These are phyloP conservation scores for Mus spicilegus DNA, from an alignment of 2,113 vertebrate genomes.

Conservation along the genomic window DNA sequence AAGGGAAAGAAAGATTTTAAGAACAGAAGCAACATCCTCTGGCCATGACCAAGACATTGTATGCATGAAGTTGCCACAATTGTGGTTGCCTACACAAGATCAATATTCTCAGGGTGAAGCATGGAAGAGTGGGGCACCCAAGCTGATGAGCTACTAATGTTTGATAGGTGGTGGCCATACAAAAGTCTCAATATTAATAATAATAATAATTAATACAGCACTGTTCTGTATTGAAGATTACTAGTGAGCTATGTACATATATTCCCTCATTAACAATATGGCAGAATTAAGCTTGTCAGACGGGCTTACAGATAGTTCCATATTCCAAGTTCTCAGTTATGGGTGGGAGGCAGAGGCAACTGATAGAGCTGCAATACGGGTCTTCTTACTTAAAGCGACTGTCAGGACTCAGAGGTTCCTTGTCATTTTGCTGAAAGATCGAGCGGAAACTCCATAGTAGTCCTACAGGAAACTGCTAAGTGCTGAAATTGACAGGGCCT, in stretches of 20 bases:
- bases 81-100: neutral
- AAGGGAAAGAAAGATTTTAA: neutral
- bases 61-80: neutral
- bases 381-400: neutral
- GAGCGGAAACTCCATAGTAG: neutral
- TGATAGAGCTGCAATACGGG: neutral
- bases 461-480: neutral
- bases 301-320: neutral
- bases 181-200: neutral
- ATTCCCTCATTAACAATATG: neutral
- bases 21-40: neutral
- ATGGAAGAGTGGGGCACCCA: neutral
- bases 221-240: neutral
- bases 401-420: neutral
- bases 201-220: neutral
- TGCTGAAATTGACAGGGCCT: neutral
- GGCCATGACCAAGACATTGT: neutral
- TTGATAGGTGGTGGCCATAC: neutral
- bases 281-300: neutral
- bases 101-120: neutral
- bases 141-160: neutral
- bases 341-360: neutral
- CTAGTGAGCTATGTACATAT: neutral
- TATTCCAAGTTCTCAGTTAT: neutral
- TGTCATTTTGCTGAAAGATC: neutral